Conservation (phyloP, 2,888 invertebrate genomes). For the Tortrix viridana region DNA sequence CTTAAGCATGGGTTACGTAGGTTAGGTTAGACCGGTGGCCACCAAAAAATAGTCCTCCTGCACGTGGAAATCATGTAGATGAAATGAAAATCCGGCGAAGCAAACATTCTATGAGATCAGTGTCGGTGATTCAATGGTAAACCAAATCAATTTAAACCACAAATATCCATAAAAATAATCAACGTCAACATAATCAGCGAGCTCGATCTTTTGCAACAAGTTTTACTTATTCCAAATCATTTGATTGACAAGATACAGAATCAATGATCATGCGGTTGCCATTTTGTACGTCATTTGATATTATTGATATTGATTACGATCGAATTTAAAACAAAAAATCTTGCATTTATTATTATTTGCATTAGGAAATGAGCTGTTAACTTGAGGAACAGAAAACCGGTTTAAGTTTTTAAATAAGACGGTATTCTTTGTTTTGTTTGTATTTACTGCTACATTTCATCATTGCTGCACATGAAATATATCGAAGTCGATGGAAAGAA, state of each 20-base stretch:
- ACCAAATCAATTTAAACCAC: background rate
- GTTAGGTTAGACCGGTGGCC: too few relatives aligned
- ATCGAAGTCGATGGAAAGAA: too few relatives aligned
- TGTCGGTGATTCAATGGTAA: background rate
- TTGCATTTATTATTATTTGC: constrained; percentile 21
- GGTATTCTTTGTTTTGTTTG: too few relatives aligned
- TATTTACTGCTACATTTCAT: too few relatives aligned
- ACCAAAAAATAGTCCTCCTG: too few relatives aligned
- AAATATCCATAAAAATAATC: background rate
- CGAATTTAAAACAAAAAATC: constrained; percentile 6
- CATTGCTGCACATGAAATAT: too few relatives aligned
- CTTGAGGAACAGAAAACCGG: background rate
- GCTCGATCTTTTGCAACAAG: constrained; percentile 14
- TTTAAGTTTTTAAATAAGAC: background rate
- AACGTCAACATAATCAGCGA: constrained; percentile 19
- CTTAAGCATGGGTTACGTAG: too few relatives aligned
- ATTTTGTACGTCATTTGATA: constrained; percentile 27
- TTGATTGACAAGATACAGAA: constrained; percentile 32
- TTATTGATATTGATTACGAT: constrained; percentile 10
- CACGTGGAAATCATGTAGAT: background rate
- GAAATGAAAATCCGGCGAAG: too few relatives aligned
- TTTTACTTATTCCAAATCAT: constrained; percentile 15
- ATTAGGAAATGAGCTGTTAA: constrained; percentile 4
- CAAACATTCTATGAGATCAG: too few relatives aligned
- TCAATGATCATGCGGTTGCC: constrained; percentile 10